A percentile compares a stretch with the other conserved stretches of the same genome.
Evolutionary conservation across 2,888 invertebrate genomes (phyloP).

Genomic region (Latheticus oryzae): DNA sequence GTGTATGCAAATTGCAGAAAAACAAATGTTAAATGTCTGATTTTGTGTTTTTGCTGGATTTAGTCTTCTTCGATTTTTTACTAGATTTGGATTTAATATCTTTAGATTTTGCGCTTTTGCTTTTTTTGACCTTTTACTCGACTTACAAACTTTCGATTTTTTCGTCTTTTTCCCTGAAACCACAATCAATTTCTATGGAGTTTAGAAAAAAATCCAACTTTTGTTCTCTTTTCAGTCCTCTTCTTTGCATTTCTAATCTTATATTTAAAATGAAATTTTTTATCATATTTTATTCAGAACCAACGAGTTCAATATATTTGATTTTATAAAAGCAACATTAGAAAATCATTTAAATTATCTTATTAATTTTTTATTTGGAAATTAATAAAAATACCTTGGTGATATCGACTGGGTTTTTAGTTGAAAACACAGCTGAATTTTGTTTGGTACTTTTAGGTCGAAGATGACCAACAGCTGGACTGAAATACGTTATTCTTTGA

Average conservation of each 20-base stretch:
- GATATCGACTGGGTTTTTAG: constrained; percentile 61
- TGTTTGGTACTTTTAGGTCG: constrained; percentile 65
- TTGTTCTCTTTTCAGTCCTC: constrained; percentile 24
- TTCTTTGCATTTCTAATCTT: constrained; percentile 43
- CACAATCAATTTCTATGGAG: constrained; percentile 12
- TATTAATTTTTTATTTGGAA: too few relatives aligned
- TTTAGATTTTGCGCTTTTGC: constrained; percentile 20
- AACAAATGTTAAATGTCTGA: background rate
- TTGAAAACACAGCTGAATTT: constrained; percentile 67
- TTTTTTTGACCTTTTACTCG: constrained; percentile 24
- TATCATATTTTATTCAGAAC: too few relatives aligned
- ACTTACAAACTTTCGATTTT: constrained; percentile 44
- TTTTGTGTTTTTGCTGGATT: constrained; percentile 11
- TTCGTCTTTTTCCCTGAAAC: constrained; percentile 41
- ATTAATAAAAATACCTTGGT: constrained; percentile 54
- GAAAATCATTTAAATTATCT: too few relatives aligned
- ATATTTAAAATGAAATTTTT: too few relatives aligned
- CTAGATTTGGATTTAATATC: constrained; percentile 23
- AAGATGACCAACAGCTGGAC: constrained; percentile 67
- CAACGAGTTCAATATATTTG: constrained; percentile 50
- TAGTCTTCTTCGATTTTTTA: constrained; percentile 33
- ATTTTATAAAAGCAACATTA: constrained; percentile 50
- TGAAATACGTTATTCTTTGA: constrained; percentile 72
- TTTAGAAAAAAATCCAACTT: constrained; percentile 43
- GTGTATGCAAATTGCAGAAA: too few relatives aligned